Conservation (phyloP, 2,888 invertebrate species). For the Strigamia transsilvanica region DNA sequence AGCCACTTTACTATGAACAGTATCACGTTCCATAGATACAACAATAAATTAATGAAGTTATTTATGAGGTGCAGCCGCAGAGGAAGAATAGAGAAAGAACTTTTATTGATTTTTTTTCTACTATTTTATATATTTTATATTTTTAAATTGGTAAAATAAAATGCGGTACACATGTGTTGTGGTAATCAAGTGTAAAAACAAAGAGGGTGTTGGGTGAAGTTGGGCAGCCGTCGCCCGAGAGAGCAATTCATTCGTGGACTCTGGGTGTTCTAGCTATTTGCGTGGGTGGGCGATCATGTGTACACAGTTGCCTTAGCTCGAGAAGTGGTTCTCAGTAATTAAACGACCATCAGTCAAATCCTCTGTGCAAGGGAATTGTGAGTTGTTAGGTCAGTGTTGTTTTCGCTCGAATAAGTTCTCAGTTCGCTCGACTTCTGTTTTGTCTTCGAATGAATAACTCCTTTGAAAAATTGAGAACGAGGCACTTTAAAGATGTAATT, state of each 20-base stretch:
- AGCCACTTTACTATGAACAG: not conserved
- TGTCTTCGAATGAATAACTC: conserved; percentile 29
- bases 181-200: conserved; percentile 26
- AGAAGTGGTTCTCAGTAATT: conserved; percentile 37
- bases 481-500: conserved; percentile 4
- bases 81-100: not conserved
- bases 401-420: conserved; percentile 32
- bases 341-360: conserved; percentile 47
- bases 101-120: not conserved
- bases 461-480: conserved; percentile 26
- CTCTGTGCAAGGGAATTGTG: conserved; percentile 18
- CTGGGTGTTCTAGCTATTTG: conserved; percentile 30
- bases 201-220: conserved; percentile 2
- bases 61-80: not conserved
- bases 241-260: conserved; percentile 26
- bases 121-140: not conserved
- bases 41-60: not conserved
- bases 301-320: conserved; percentile 23
- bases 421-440: conserved; percentile 31
- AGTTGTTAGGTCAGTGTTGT: conserved; percentile 47
- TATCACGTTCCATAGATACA: not conserved
- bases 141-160: conserved; percentile 12
- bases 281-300: conserved; percentile 28
- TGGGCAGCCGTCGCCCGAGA: conserved; percentile 20
- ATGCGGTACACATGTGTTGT: conserved; percentile 3